Conservation (phyloP, 2,888 invertebrate genomes). For the Ochlodes sylvanus region DNA sequence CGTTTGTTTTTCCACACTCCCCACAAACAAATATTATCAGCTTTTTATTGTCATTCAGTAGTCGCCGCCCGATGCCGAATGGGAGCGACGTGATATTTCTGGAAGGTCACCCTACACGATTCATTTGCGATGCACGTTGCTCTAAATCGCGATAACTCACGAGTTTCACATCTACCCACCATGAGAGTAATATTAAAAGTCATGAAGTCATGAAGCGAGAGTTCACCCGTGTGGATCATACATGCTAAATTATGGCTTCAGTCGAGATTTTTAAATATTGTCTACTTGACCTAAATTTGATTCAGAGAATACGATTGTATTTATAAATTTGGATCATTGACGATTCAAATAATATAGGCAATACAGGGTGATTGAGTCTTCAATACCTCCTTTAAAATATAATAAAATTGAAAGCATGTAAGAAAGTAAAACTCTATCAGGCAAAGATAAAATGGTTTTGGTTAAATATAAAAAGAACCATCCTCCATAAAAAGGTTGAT, state of each 20-base stretch:
- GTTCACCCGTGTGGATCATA: conserved; percentile 24
- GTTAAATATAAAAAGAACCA: too few relatives aligned
- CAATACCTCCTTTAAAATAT: too few relatives aligned
- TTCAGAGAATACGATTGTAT: conserved; percentile 41
- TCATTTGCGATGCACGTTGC: conserved; percentile 43
- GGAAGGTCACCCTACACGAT: conserved; percentile 63
- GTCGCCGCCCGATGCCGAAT: conserved; percentile 48
- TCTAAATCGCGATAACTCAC: conserved; percentile 35
- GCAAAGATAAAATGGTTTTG: too few relatives aligned
- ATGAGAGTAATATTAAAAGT: conserved; percentile 36
- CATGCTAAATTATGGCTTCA: conserved; percentile 9
- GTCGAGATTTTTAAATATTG: conserved; percentile 10
- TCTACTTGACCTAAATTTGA: conserved; percentile 52
- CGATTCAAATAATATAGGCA: conserved; percentile 40
- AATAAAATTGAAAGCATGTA: too few relatives aligned
- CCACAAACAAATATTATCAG: conserved; percentile 51
- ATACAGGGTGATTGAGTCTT: conserved; percentile 1
- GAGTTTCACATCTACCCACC: conserved; percentile 16
- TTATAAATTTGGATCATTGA: conserved; percentile 3
- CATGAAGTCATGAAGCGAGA: conserved; percentile 21
- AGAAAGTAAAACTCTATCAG: too few relatives aligned
- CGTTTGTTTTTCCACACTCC: conserved; percentile 68
- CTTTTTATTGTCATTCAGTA: conserved; percentile 63
- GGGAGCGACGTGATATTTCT: conserved; percentile 60
- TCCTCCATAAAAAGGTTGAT: too few relatives aligned